Evolutionary conservation across 2,797 vertebrate genomes (phyloP), one percentile per base, ranked within the genome.

Genomic region (Thaleichthys pacificus): DNA sequence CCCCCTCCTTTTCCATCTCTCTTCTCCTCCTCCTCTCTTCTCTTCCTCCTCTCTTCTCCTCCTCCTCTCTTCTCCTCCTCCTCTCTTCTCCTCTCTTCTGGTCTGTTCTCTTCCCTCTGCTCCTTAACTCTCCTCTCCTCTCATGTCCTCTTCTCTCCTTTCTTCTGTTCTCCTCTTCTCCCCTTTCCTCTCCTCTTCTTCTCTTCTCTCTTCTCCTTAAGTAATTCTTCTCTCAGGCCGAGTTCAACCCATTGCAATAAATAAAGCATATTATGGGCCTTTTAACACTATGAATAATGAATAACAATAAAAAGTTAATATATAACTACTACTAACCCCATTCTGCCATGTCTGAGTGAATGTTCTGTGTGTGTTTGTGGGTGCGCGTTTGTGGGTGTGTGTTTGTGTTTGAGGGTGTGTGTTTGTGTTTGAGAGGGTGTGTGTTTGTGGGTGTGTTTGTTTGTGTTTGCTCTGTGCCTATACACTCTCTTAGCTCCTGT

Each of bases 291-390:
- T 92, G 90, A 93, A 93, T 92, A 91, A 92, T 93, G 90, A 87
- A 92, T 84, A 90, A 88, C 88, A 91, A 91, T 92, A 92, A 92
- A 92, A 92, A 90, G 87, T 92, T 90, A 90, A 91, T 92, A 91
- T 91, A 92, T 90, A 91, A 90, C 89, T 88, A 84, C 87, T 87
- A 19, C 91, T 89, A 89, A 84, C 90, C 90, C 88, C 87, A 91
- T 92, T 90, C 90, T 91, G 91, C 89, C 88, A 87, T 71, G 84
- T 83, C 77, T 89, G 84, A 91, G 88, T 88, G 88, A 91, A 82
- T 84, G 88, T 54, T 3, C 3, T 54, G 87, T 89, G 83, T 86
- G 86, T 85, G 85, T 81, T 83, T 79, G 60, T 78, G 80, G 77
- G 84, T 83, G 82, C 80, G 85, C 68, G 73, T 28, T 21, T 60